These are phyloP conservation scores for Mesaphorura yosii DNA, from an alignment of 1,140 invertebrate species.

Conservation along the genomic window DNA sequence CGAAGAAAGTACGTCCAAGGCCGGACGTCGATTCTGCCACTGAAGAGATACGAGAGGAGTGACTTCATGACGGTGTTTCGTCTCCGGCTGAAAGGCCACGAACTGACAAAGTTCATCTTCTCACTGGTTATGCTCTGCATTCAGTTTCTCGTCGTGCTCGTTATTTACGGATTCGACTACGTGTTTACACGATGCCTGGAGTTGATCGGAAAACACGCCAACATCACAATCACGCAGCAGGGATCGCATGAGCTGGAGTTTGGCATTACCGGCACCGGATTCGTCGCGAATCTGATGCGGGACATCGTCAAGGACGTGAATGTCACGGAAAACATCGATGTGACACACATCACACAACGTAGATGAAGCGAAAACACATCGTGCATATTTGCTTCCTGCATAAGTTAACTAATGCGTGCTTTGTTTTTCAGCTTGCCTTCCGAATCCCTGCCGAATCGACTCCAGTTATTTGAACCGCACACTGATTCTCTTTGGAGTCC, in stretches of 20 bases:
- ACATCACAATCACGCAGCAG: slow-evolving; percentile 16
- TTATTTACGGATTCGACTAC: slow-evolving; percentile 17
- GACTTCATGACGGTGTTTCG: slow-evolving; percentile 12
- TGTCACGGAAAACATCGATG: slow-evolving; percentile 18
- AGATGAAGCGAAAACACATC: not conserved
- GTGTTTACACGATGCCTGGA: slow-evolving; percentile 15
- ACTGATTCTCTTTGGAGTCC: slow-evolving; percentile 9
- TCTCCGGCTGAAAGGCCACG: slow-evolving; percentile 11
- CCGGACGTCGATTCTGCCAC: slow-evolving; percentile 14
- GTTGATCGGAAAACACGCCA: slow-evolving; percentile 14
- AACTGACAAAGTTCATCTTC: slow-evolving; percentile 8
- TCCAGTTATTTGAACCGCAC: slow-evolving; percentile 9
- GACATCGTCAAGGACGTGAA: slow-evolving; percentile 22
- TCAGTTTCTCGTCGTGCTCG: slow-evolving; percentile 7
- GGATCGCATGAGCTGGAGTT: slow-evolving; percentile 19
- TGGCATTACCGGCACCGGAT: slow-evolving; percentile 19
- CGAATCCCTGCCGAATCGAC: slow-evolving; percentile 1
- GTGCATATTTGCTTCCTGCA: not conserved
- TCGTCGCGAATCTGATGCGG: slow-evolving; percentile 20
- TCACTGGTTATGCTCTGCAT: slow-evolving; percentile 9
- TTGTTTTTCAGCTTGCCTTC: slow-evolving; percentile 23
- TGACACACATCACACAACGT: slow-evolving; percentile 21
- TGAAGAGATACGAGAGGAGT: slow-evolving; percentile 19
- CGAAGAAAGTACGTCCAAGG: slow-evolving; percentile 5
- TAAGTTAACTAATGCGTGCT: too few relatives aligned